phyloP scores from a whole-genome alignment of 2,113 vertebrate genomes.

The Pterocles burchelli region DNA sequence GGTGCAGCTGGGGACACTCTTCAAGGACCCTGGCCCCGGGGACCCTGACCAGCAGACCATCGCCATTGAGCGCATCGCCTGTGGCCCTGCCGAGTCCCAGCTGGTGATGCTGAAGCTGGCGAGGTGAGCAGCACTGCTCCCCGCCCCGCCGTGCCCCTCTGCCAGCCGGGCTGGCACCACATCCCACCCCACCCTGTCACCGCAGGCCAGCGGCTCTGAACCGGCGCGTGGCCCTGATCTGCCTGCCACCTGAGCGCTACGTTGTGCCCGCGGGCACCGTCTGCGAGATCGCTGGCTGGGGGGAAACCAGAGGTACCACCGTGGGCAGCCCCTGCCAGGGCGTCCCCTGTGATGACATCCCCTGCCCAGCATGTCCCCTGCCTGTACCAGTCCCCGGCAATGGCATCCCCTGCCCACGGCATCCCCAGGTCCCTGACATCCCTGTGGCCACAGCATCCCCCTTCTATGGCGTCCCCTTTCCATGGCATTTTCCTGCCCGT shows the following conservation, averaged over 20 bases:
- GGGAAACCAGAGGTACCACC: constrained; percentile 86
- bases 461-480: too few species aligned
- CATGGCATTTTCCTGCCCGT: neutral
- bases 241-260: constrained; percentile 89
- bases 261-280: constrained; percentile 81
- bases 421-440: neutral
- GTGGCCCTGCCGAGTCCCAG: constrained; percentile 89
- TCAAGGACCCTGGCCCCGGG: constrained; percentile 78
- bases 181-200: neutral
- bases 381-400: too few species aligned
- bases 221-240: constrained; percentile 88
- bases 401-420: too few species aligned
- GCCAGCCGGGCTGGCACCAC: neutral
- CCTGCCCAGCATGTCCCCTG: neutral
- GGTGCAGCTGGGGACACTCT: constrained; percentile 89
- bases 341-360: neutral
- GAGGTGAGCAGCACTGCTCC: constrained; percentile 63
- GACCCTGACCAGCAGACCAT: constrained; percentile 85
- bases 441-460: neutral
- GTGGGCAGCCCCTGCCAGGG: fast-evolving
- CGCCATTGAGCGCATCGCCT: constrained; percentile 83
- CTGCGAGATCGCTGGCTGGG: constrained; percentile 96
- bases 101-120: constrained; percentile 92
- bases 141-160: fast-evolving
- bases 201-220: constrained; percentile 84